phyloP scores from a whole-genome alignment of 1,140 invertebrate genomes.

The Drosophila arawakana region DNA sequence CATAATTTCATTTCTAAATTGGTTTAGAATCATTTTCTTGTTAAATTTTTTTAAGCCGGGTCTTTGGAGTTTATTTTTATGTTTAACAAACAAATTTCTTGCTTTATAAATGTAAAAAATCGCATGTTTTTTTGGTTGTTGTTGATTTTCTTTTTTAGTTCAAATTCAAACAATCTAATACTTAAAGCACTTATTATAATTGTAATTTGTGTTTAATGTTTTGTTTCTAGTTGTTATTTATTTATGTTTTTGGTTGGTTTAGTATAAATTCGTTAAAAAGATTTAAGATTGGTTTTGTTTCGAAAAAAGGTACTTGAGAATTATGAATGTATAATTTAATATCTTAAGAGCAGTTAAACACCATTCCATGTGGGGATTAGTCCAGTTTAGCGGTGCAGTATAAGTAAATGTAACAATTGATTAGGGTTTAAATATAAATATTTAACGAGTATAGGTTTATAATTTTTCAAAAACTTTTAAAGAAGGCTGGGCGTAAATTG shows the following conservation, averaged over 20 bases:
- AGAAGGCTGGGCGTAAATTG: conserved; percentile 52
- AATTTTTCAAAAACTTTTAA: conserved; percentile 38
- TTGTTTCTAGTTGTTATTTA: conserved; percentile 46
- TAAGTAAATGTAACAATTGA: conserved; percentile 60
- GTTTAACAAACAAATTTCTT: conserved; percentile 71
- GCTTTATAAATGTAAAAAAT: conserved; percentile 82
- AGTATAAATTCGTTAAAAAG: conserved; percentile 80
- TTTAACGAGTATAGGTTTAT: conserved; percentile 53
- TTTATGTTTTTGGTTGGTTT: conserved; percentile 46
- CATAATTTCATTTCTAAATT: conserved; percentile 37
- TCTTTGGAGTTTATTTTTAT: conserved; percentile 50
- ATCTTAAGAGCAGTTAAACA: conserved; percentile 51
- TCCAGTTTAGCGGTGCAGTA: conserved; percentile 34
- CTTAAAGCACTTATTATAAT: conserved; percentile 65
- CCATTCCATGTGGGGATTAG: conserved; percentile 37
- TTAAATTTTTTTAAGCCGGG: conserved; percentile 57
- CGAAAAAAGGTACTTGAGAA: conserved; percentile 79
- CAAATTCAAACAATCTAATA: conserved; percentile 76
- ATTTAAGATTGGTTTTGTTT: conserved; percentile 63
- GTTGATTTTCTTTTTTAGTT: conserved; percentile 33
- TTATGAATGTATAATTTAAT: conserved; percentile 42
- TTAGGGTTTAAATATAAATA: conserved; percentile 30
- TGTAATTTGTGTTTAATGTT: conserved; percentile 16
- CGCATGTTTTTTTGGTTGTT: conserved; percentile 38
- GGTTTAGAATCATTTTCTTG: conserved; percentile 57